These are phyloP conservation scores for Actinia tenebrosa DNA, from an alignment of 64 coral and sea anemone species.

Conservation along the genomic window DNA sequence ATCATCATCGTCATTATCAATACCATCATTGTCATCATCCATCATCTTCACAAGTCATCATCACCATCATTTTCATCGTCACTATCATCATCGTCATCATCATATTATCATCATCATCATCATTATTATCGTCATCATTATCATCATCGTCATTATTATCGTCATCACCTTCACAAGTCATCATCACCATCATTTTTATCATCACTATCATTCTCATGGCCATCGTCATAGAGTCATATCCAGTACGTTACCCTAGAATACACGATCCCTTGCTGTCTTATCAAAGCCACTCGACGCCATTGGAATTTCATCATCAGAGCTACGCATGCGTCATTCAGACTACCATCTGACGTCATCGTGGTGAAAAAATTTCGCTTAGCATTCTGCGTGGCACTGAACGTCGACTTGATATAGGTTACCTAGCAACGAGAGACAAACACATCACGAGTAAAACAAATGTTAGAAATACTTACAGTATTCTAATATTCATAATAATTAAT, in stretches of 20 bases:
- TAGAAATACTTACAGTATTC: no score
- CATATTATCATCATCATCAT: not conserved
- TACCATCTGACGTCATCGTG: conserved; percentile 55
- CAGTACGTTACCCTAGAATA: conserved; percentile 42
- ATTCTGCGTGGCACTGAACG: not conserved
- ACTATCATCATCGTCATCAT: not conserved
- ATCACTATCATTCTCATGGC: not conserved
- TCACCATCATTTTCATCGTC: not conserved
- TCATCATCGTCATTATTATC: not conserved
- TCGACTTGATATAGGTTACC: conserved; percentile 1
- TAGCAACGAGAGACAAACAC: not conserved
- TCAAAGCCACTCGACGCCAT: conserved; percentile 68
- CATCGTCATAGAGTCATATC: not conserved
- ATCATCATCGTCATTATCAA: not conserved
- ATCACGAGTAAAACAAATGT: no score
- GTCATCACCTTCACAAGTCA: not conserved
- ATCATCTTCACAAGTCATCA: not conserved
- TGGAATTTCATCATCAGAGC: conserved; percentile 52
- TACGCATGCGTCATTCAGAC: conserved; percentile 46
- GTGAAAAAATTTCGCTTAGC: conserved; percentile 32
- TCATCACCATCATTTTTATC: not conserved
- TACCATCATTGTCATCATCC: not conserved
- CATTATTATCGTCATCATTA: not conserved
- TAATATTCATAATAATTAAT: no score
- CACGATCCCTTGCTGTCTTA: conserved; percentile 45